Evolutionary conservation across 2,113 vertebrate genomes (phyloP), one percentile per base, ranked within the genome.

Genomic region (Grammomys surdaster): DNA sequence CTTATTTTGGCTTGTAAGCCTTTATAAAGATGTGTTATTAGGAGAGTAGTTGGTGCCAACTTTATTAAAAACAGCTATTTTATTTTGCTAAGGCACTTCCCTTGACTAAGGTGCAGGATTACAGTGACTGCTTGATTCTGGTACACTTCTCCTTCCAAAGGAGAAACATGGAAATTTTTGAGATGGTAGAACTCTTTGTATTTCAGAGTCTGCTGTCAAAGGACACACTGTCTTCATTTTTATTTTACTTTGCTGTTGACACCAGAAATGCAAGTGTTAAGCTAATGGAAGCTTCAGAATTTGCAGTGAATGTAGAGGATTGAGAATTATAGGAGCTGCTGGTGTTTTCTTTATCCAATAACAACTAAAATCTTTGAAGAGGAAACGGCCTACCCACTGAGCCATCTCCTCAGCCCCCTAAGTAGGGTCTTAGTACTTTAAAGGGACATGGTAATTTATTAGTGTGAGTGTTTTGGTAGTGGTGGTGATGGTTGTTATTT

Each of bases 1-100:
- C 98, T 98, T 98, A 40, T 94, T 98, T 98, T 98, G 96, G 94
- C 91, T 95, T 54, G 43, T 91, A 11, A 40, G 94, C 20, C 43
- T 97, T 95, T 97, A 87, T 90, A 95, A 93, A 94, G 94, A 81
- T 0, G 0, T 95, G 84, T 90, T 97, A 76, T 7, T 89, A 98
- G 91, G 88, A 78, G 17, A 89, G 0, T 4, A 58, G 56, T 87
- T 77, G 84, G 69, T 94, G 95, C 96, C 97, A 98, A 93, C 63
- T 90, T 95, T 82, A 82, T 92, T 95, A 94, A 97, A 98, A 96
- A 97, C 56, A 60, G 48, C 73, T 90, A 76, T 95, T 98, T 94
- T 93, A 90, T 92, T 96, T 98, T 90, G 90, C 90, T 92, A 63
- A 94, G 43, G 80, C 90, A 91, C 43, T 90, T 96, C 63, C 94